Conservation (phyloP, 2,888 invertebrate species). For the Neoitamus cyanurus region DNA sequence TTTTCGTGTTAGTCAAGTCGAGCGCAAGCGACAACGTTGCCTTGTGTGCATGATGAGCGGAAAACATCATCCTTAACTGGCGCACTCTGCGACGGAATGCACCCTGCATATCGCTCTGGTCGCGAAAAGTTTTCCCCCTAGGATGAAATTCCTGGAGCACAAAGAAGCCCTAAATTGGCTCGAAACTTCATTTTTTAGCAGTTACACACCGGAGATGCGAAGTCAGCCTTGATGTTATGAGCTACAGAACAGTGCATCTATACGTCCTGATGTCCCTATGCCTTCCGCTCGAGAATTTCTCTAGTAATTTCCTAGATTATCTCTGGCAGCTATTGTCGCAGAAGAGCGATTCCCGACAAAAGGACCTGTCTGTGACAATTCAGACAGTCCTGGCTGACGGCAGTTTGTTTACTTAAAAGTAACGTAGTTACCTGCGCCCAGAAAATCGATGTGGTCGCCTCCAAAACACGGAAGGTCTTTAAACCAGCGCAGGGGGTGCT, state of each 20-base stretch:
- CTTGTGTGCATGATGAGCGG: not conserved
- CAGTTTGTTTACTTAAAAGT: conserved; percentile 1
- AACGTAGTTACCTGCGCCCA: not conserved
- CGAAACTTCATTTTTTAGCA: not conserved
- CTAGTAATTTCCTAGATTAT: not conserved
- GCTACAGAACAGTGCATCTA: not conserved
- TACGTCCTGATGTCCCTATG: not conserved
- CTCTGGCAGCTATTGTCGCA: not conserved
- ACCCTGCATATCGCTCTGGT: not conserved
- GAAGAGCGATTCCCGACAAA: not conserved
- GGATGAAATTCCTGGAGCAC: not conserved
- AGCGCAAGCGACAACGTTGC: not conserved
- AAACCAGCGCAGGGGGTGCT: not conserved
- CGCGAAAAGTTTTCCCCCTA: not conserved
- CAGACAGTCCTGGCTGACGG: not conserved
- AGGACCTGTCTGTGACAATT: not conserved
- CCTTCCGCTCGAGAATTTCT: not conserved
- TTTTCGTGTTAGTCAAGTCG: not conserved
- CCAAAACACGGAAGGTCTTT: not conserved
- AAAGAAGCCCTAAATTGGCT: not conserved
- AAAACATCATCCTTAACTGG: not conserved
- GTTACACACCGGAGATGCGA: not conserved
- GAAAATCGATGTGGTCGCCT: not conserved
- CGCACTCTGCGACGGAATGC: not conserved
- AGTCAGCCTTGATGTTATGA: not conserved